Evolutionary conservation across 2,113 vertebrate species (phyloP).

Genomic region (Uropsilus gracilis): DNA sequence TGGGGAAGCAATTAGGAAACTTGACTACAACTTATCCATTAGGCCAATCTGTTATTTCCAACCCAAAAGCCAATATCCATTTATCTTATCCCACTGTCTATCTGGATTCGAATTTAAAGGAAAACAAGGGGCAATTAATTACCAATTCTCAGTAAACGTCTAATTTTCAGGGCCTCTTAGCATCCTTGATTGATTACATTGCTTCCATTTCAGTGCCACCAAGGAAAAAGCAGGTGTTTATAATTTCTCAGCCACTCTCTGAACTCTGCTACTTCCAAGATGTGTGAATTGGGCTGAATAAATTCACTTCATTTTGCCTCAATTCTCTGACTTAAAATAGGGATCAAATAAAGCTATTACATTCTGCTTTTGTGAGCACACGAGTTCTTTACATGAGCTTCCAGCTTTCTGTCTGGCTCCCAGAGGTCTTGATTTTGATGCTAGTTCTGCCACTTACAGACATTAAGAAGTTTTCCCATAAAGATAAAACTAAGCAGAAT

Average conservation of each 20-base stretch:
- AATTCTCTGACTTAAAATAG: neutral
- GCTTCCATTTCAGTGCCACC: neutral
- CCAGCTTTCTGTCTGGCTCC: neutral
- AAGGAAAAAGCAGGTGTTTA: neutral
- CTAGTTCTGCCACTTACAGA: neutral
- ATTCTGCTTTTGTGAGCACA: neutral
- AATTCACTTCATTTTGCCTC: neutral
- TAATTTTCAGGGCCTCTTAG: neutral
- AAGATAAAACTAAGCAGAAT: constrained; percentile 27
- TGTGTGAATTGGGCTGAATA: neutral
- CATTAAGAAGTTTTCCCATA: neutral
- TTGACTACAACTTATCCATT: neutral
- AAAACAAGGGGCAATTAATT: constrained; percentile 3
- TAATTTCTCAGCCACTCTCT: neutral
- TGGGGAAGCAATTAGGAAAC: neutral
- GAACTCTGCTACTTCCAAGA: neutral
- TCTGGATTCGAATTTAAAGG: neutral
- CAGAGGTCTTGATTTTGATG: neutral
- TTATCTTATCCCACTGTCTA: neutral
- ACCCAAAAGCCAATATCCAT: neutral
- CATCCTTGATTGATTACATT: neutral
- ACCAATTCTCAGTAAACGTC: neutral
- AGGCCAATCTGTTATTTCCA: neutral
- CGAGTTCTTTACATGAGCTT: neutral
- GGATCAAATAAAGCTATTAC: neutral